These are phyloP conservation scores for Serranus cabrilla DNA, from an alignment of 2,797 vertebrate genomes.

Conservation along the genomic window DNA sequence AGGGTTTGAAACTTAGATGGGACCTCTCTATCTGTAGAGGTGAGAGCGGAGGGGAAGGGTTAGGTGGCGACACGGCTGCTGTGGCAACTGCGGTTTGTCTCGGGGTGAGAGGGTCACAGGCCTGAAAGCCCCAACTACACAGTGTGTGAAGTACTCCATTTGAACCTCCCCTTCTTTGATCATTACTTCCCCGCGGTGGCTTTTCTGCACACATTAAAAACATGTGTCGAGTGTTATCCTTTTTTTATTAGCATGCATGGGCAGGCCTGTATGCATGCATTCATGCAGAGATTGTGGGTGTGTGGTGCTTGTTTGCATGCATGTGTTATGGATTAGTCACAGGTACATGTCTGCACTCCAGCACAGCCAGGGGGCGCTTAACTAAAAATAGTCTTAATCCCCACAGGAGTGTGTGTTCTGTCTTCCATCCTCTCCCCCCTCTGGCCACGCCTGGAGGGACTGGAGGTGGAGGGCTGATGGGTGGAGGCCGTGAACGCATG, in stretches of 20 bases:
- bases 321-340: constrained; percentile 70
- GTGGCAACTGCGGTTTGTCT: constrained; percentile 62
- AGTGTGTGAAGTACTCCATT: background rate
- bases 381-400: constrained; percentile 77
- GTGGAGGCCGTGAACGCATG: constrained; percentile 6
- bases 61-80: constrained; percentile 60
- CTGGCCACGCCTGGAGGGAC: constrained; percentile 56
- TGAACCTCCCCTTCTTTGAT: background rate
- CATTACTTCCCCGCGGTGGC: background rate
- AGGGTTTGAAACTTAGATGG: constrained; percentile 80
- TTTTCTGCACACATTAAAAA: constrained; percentile 2
- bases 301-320: constrained; percentile 45
- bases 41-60: constrained; percentile 71
- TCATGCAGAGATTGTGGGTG: constrained; percentile 22
- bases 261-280: constrained; percentile 16
- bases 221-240: background rate
- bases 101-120: constrained; percentile 55
- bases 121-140: constrained; percentile 13
- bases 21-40: constrained; percentile 72
- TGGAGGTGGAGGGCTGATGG: constrained; percentile 46
- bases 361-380: constrained; percentile 71
- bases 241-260: constrained; percentile 49
- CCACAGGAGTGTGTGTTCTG: constrained; percentile 62
- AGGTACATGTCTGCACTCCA: constrained; percentile 71
- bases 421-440: constrained; percentile 58